These are phyloP conservation scores for Caenorhabditis sp. DNA, from an alignment of 2,888 invertebrate genomes.

Conservation along the genomic window DNA sequence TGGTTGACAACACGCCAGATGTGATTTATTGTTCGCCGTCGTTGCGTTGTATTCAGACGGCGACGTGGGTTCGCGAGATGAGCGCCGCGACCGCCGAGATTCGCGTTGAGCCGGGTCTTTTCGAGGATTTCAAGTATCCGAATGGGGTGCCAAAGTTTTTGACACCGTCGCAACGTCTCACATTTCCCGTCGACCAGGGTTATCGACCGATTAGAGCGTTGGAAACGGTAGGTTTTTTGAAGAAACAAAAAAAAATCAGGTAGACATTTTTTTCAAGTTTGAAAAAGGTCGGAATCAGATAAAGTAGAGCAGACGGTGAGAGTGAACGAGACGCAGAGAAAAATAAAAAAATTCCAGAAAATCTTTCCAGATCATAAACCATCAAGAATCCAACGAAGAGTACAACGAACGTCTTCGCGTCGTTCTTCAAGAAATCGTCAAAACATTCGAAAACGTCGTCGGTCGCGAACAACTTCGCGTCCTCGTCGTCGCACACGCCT, in stretches of 20 bases:
- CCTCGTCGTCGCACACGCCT: slow-evolving; percentile 58
- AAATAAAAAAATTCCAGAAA: not conserved
- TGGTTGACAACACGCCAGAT: slow-evolving; percentile 48
- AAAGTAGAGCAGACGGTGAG: too few relatives aligned
- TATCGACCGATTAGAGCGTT: slow-evolving; percentile 29
- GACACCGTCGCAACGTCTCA: slow-evolving; percentile 26
- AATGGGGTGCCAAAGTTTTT: slow-evolving; percentile 32
- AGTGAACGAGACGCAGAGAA: too few relatives aligned
- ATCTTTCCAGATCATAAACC: slow-evolving; percentile 9
- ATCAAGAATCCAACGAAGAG: slow-evolving; percentile 38
- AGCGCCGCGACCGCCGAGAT: slow-evolving; percentile 32
- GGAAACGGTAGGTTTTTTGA: slow-evolving; percentile 13
- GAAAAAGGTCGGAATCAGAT: too few relatives aligned
- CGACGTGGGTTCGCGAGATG: slow-evolving; percentile 38
- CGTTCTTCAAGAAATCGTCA: slow-evolving; percentile 35
- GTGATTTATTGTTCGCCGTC: slow-evolving; percentile 61
- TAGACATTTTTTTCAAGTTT: not conserved
- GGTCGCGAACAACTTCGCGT: slow-evolving; percentile 22
- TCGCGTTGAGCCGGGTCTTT: slow-evolving; percentile 59
- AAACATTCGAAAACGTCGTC: slow-evolving; percentile 10
- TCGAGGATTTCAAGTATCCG: slow-evolving; percentile 56
- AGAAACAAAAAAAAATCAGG: not conserved
- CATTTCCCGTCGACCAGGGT: slow-evolving; percentile 39
- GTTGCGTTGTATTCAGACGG: slow-evolving; percentile 63
- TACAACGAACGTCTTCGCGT: slow-evolving; percentile 48